Evolutionary conservation across 2,888 invertebrate species (phyloP).

Genomic region (Cristatella mucedo): DNA sequence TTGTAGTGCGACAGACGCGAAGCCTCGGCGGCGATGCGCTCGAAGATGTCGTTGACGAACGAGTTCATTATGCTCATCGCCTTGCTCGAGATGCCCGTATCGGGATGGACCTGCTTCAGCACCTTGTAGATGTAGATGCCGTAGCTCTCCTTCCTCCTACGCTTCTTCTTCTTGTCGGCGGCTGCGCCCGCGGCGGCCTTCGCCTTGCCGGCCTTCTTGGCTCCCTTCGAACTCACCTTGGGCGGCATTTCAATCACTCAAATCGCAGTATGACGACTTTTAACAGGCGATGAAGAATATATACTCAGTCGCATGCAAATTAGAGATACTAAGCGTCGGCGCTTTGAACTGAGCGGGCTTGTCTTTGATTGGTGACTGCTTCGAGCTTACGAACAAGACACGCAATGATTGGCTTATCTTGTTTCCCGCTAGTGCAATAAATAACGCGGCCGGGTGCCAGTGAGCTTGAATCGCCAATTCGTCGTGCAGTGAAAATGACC

Average conservation of each 20-base stretch:
- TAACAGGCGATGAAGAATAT: no score
- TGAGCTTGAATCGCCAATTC: not conserved
- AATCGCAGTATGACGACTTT: no score
- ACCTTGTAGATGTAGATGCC: constrained; percentile 12
- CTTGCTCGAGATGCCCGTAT: constrained; percentile 17
- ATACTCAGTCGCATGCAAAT: no score
- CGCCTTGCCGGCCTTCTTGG: constrained; percentile 15
- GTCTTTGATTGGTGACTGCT: no score
- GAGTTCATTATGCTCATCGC: constrained; percentile 15
- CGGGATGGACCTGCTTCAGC: constrained; percentile 25
- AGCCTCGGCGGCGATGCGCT: constrained; percentile 16
- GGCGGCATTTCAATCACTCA: no score
- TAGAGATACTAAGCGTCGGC: no score
- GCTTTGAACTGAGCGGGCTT: no score
- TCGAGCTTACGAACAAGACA: no score
- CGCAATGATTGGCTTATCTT: no score
- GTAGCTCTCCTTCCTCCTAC: constrained; percentile 10
- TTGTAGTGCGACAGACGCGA: constrained; percentile 16
- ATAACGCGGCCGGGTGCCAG: no score
- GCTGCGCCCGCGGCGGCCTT: constrained; percentile 15
- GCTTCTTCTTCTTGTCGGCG: constrained; percentile 19
- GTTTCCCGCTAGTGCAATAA: no score
- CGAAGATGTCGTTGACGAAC: constrained; percentile 17
- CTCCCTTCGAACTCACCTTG: not conserved
- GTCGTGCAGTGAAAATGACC: constrained; percentile 24